Percentiles rank a stretch among this genome's conserved stretches.
Evolutionary conservation across 2,113 vertebrate genomes (phyloP).

Genomic region (Bos javanicus): DNA sequence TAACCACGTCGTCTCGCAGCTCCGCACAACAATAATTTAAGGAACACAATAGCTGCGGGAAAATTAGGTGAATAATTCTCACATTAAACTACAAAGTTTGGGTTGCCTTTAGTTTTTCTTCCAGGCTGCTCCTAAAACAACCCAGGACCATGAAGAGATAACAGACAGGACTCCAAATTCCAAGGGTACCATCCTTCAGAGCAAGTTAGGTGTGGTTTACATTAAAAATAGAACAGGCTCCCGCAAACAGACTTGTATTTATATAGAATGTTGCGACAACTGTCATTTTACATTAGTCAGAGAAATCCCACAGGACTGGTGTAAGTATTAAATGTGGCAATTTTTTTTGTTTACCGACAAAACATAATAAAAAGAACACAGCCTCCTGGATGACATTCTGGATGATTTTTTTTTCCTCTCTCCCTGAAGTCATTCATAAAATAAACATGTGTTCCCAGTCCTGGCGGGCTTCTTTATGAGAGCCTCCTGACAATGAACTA

Average conservation of each 20-base stretch:
- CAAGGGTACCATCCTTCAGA: slow-evolving; percentile 68
- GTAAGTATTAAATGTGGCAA: slow-evolving; percentile 79
- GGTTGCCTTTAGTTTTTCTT: background rate
- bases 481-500: background rate
- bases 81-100: slow-evolving; percentile 38
- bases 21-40: slow-evolving; percentile 23
- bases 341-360: slow-evolving; percentile 81
- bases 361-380: slow-evolving; percentile 79
- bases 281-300: slow-evolving; percentile 82
- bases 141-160: background rate
- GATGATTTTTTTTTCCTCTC: slow-evolving; percentile 63
- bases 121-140: slow-evolving; percentile 29
- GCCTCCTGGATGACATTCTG: slow-evolving; percentile 63
- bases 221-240: slow-evolving; percentile 83
- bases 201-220: slow-evolving; percentile 68
- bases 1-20: rapidly evolving
- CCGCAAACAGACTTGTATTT: slow-evolving; percentile 80
- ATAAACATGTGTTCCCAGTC: slow-evolving; percentile 73
- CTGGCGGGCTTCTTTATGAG: slow-evolving; percentile 40
- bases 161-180: background rate
- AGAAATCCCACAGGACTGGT: slow-evolving; percentile 73
- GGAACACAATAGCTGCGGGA: background rate
- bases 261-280: slow-evolving; percentile 78
- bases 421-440: slow-evolving; percentile 80
- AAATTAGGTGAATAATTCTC: slow-evolving; percentile 66